Conservation (phyloP, 2,888 invertebrate species). For the Amphipoea lucens region DNA sequence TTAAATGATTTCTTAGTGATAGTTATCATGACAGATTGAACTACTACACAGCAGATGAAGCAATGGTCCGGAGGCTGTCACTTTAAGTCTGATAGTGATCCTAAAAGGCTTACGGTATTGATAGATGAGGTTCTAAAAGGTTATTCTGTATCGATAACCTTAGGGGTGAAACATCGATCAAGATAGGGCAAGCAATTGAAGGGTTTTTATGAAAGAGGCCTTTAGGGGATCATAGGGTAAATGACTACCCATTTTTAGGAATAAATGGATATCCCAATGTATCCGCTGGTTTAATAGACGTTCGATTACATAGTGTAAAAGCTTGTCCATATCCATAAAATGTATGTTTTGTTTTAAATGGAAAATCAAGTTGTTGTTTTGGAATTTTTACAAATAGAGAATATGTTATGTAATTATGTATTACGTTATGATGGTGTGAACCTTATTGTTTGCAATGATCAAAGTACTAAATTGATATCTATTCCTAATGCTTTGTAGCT, state of each 20-base stretch:
- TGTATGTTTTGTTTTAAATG: neutral
- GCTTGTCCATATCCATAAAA: slow-evolving; percentile 1
- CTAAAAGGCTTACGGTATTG: slow-evolving; percentile 25
- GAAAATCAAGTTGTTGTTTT: slow-evolving; percentile 4
- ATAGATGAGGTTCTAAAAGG: slow-evolving; percentile 40
- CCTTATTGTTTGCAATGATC: neutral
- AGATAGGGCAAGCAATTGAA: slow-evolving; percentile 38
- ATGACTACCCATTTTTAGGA: slow-evolving; percentile 13
- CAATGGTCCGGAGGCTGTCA: slow-evolving; percentile 1
- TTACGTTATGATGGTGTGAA: neutral
- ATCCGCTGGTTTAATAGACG: slow-evolving; percentile 7
- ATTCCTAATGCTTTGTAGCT: neutral
- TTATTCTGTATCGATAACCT: slow-evolving; percentile 46
- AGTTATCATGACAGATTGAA: slow-evolving; percentile 9
- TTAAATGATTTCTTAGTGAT: neutral
- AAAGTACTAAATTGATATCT: neutral
- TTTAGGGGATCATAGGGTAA: slow-evolving; percentile 35
- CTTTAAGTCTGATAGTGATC: slow-evolving; percentile 3
- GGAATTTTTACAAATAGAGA: slow-evolving; percentile 1
- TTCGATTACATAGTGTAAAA: neutral
- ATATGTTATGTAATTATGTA: neutral
- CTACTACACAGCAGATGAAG: neutral
- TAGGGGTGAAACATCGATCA: slow-evolving; percentile 52
- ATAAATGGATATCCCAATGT: slow-evolving; percentile 16
- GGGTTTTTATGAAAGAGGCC: slow-evolving; percentile 29